Evolutionary conservation across 53 echinoderm and acorn worm genomes (phyloP), one percentile per base, ranked within the genome.

Genomic region (Arbacia lixula): DNA sequence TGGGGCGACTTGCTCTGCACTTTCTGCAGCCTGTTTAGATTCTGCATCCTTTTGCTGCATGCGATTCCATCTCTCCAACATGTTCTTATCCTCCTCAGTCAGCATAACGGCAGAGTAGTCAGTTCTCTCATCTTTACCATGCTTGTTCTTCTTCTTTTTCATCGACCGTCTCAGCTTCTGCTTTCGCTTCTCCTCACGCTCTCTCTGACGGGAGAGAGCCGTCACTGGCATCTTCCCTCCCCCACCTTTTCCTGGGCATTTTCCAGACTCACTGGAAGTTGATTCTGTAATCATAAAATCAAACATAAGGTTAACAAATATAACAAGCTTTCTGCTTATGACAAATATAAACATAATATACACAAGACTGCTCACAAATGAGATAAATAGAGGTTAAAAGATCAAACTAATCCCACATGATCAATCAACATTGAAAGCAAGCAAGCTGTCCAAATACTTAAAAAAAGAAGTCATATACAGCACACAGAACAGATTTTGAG

Each of bases 61-160:
- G 5, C 82, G 43, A 61, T 81, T 99, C 99, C 99, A 99, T 22
- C 92, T 88, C 51, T 99, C 95, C 50, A 99, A 61, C 89, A 99
- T 76, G 53, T 74, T 90, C 75, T 92, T 86, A 72, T 99, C 99
- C 29, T 90, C 90, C 37, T 78, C 88, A 19, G 94, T 94, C 20
- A 95, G 71, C 32, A 99, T 41, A 37, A 85, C 14, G 1, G 79
- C 90, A 46, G 72, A 19, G 12, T 43, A 54, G 21, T 89, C 77
- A 19, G 87, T 82, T 17, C 60, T 79, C 49, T 91, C 66, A 2
- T 39, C 78, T 30, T 64, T 81, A 43, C 64, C 38, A 12, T 51
- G 53, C 12, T 55, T 35, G n/a, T 36, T 36, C 38, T 57, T 34
- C 24, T 68, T 81, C 43, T 81, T 81, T 64, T 81, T 81, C 82